Evolutionary conservation across 2,888 invertebrate genomes (phyloP).

Genomic region (Branchellion lobata): DNA sequence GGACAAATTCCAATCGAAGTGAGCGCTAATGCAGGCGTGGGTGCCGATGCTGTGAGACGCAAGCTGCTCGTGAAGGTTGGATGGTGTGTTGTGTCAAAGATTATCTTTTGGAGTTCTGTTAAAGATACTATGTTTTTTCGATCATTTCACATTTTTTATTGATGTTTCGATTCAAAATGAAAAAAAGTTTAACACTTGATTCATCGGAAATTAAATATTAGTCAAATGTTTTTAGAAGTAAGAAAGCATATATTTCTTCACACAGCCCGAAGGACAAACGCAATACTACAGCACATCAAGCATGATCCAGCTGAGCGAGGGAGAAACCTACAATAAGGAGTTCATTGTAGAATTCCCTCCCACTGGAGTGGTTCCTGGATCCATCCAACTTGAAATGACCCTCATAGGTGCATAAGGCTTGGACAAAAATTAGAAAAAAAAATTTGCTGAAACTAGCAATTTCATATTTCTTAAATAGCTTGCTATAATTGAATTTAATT

Average conservation of each 20-base stretch:
- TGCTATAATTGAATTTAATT: not conserved
- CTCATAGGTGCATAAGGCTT: constrained; percentile 65
- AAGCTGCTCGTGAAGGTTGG: constrained; percentile 73
- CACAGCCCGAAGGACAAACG: constrained; percentile 76
- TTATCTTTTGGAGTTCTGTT: too few species aligned
- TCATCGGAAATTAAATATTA: too few species aligned
- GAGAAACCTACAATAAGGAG: not conserved
- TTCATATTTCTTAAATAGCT: too few species aligned
- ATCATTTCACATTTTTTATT: not conserved
- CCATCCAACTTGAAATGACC: constrained; percentile 73
- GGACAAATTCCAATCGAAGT: constrained; percentile 76
- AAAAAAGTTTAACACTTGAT: not conserved
- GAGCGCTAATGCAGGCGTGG: constrained; percentile 72
- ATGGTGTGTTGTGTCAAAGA: too few species aligned
- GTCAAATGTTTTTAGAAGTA: too few species aligned
- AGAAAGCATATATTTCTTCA: constrained; percentile 8
- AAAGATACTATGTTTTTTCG: too few species aligned
- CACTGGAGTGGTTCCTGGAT: constrained; percentile 72
- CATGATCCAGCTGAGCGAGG: constrained; percentile 70
- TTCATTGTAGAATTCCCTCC: constrained; percentile 57
- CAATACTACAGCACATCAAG: constrained; percentile 69
- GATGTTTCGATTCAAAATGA: not conserved
- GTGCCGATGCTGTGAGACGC: constrained; percentile 77
- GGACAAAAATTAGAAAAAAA: too few species aligned
- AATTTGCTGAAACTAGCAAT: too few species aligned